A percentile compares a stretch with the other conserved stretches of the same genome.
Evolutionary conservation across 2,113 vertebrate species (phyloP).

Genomic region (Balaeniceps rex): DNA sequence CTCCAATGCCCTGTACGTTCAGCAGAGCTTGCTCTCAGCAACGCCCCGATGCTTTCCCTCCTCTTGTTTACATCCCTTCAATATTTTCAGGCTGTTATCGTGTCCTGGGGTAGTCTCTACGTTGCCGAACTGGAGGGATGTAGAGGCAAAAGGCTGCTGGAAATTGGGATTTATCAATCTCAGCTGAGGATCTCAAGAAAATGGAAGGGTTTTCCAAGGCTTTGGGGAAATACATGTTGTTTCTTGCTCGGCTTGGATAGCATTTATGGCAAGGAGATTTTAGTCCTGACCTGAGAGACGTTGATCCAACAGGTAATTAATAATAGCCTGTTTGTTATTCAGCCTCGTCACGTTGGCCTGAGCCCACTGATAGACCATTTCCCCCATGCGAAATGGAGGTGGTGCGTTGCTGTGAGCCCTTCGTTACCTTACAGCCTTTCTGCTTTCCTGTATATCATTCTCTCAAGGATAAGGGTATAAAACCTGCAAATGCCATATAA

Average conservation of each 20-base stretch:
- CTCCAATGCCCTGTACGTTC: not conserved
- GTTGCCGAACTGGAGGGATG: accelerated
- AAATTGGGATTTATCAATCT: not conserved
- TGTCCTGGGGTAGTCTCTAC: not conserved
- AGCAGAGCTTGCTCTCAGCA: not conserved
- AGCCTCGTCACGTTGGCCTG: not conserved
- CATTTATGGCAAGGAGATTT: not conserved
- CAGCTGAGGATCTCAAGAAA: not conserved
- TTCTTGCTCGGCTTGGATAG: not conserved
- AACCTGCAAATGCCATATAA: not conserved
- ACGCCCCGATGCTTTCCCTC: not conserved
- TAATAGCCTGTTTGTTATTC: not conserved
- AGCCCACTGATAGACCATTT: not conserved
- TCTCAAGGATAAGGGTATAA: not conserved
- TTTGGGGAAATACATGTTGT: not conserved
- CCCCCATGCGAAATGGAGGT: not conserved
- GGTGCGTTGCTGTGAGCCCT: not conserved
- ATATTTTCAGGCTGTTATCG: not conserved
- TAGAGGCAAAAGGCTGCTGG: not conserved
- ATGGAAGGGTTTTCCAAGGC: accelerated
- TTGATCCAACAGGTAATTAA: not conserved
- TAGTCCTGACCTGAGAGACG: not conserved
- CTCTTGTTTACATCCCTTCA: not conserved
- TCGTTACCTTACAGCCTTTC: not conserved
- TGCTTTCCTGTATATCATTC: not conserved